Base-by-base conservation (phyloP, 2,797 vertebrate genomes). In the Lagocephalus sceleratus region DNA sequence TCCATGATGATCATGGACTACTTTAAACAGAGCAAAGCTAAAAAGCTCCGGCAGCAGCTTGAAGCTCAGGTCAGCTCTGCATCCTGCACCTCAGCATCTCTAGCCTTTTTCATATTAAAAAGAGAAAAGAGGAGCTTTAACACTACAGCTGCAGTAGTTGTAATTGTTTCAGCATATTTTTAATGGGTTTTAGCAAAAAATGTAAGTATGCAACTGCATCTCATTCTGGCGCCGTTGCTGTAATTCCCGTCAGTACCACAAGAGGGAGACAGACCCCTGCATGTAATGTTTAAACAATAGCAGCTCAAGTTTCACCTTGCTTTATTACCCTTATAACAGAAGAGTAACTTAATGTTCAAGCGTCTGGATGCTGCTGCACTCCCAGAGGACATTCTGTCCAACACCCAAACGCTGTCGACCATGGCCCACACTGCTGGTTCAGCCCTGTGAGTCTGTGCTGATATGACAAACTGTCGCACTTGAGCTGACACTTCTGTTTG, bases 1-100 rank as follows among this genome's bases (percentile, higher is more conserved):
- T 97, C 97, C 15, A 98, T 99, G 97, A 99, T 99, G 97, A 99
- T 99, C 75, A 99, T 99, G 97, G 97, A 99, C 81, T 99, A 98
- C 85, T 99, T 99, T 77, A 99, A 97, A 79, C 94, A 93, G 85
- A 98, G 94, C 87, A 99, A 99, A 86, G 94, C 95, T 0, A 98
- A 98, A 90, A 99, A 98, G 84, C 92, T 97, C 71, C 87, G 92
- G 55, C 94, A 94, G 62, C 94, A 94, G 76, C 87, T 97, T 54
- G 97, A 99, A 80, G 95, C 96, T 67, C 94, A 98, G 94, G 95
- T 98, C 64, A 49, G 73, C 19, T 51, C 40, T 49, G 26, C 29
- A 16, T 16, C 3, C n/a, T 23, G 10, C 23, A 43, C 23, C 6
- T 6, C 43, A 21, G 11, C 17, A 39, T 19, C 35, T 19, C 10